phyloP scores from a whole-genome alignment of 2,113 vertebrate genomes.

The Crotalus viridis region DNA sequence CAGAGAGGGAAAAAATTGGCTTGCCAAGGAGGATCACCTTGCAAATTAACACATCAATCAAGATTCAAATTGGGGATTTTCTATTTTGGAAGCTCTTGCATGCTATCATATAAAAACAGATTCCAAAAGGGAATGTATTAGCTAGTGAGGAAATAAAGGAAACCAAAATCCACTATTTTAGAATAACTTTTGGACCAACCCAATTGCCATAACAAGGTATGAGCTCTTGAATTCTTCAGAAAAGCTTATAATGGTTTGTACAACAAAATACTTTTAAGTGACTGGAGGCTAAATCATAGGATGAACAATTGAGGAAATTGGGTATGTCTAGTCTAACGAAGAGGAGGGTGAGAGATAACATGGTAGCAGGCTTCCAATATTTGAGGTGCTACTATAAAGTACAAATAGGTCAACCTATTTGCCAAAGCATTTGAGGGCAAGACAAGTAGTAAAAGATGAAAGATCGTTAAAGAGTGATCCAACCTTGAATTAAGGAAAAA shows the following conservation, averaged over 20 bases:
- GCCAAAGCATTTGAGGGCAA: no score
- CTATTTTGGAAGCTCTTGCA: not conserved
- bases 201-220: not conserved
- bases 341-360: not conserved
- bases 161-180: not conserved
- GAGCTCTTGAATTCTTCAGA: not conserved
- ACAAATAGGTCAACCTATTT: no score
- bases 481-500: no score
- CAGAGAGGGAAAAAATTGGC: not conserved
- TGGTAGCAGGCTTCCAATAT: not conserved
- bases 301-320: not conserved
- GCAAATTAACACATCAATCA: not conserved
- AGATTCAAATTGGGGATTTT: not conserved
- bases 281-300: not conserved
- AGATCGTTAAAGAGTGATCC: no score
- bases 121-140: not conserved
- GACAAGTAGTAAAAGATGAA: no score
- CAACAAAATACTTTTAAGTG: not conserved
- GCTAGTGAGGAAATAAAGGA: not conserved
- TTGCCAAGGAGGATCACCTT: not conserved
- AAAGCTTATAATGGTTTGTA: not conserved
- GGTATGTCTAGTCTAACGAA: not conserved
- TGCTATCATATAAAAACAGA: not conserved
- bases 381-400: no score
- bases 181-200: not conserved